phyloP scores from a whole-genome alignment of 2,888 invertebrate species.

The Heliconius hortense region DNA sequence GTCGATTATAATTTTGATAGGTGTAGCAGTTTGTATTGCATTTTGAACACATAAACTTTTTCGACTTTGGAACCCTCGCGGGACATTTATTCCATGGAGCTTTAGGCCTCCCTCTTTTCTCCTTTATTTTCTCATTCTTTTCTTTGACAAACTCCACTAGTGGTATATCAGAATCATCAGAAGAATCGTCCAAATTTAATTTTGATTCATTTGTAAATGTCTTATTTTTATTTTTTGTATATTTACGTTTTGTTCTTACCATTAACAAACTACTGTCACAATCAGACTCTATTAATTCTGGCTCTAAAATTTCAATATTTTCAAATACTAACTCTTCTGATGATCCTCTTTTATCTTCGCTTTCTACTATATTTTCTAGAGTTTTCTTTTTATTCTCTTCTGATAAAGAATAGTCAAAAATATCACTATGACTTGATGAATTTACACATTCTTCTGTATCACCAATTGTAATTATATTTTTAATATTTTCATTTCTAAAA shows the following conservation, averaged over 20 bases:
- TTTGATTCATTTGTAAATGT: slow-evolving; percentile 43
- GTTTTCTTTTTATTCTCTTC: neutral
- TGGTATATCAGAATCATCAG: slow-evolving; percentile 59
- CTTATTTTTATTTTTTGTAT: slow-evolving; percentile 20
- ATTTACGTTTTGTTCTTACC: neutral
- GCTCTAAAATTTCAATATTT: slow-evolving; percentile 15
- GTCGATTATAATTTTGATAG: slow-evolving; percentile 67
- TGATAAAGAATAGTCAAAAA: neutral
- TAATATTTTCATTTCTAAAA: neutral
- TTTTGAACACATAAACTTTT: slow-evolving; percentile 56
- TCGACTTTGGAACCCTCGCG: slow-evolving; percentile 8
- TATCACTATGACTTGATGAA: neutral
- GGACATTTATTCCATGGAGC: slow-evolving; percentile 15
- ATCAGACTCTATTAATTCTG: slow-evolving; percentile 36
- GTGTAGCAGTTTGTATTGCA: slow-evolving; percentile 72
- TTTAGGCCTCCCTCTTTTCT: slow-evolving; percentile 28
- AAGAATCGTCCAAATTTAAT: slow-evolving; percentile 20
- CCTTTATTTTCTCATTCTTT: slow-evolving; percentile 33
- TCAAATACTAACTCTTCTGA: slow-evolving; percentile 12
- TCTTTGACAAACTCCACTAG: slow-evolving; percentile 45
- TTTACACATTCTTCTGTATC: neutral
- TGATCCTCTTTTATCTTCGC: neutral
- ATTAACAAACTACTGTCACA: neutral
- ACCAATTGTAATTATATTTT: neutral
- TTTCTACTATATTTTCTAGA: neutral